Conservation (phyloP, 2,888 invertebrate species). For the Clitarchus hookeri region DNA sequence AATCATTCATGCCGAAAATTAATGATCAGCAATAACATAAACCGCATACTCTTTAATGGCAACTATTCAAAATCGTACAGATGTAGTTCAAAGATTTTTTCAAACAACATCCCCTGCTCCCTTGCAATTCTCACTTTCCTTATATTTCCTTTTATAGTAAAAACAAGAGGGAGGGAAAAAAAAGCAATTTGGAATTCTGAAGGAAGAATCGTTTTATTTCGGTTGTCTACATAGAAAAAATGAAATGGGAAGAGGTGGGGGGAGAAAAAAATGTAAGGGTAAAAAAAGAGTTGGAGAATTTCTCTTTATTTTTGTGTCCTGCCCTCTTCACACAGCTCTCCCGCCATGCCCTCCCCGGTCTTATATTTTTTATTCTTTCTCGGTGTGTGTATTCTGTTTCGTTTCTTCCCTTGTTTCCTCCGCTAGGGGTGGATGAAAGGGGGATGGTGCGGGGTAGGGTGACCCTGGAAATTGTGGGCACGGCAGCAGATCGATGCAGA, state of each 20-base stretch:
- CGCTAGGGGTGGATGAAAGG: background rate
- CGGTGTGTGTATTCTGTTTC: slow-evolving; percentile 30
- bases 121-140: background rate
- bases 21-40: background rate
- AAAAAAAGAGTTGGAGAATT: slow-evolving; percentile 26
- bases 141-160: background rate
- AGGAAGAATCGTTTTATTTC: slow-evolving; percentile 39
- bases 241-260: background rate
- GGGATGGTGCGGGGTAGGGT: background rate
- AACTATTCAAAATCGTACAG: background rate
- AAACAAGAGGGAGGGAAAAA: slow-evolving; percentile 30
- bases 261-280: background rate
- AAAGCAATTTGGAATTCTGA: slow-evolving; percentile 42
- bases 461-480: slow-evolving; percentile 27
- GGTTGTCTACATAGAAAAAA: slow-evolving; percentile 40
- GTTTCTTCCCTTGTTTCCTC: slow-evolving; percentile 34
- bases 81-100: slow-evolving; percentile 18
- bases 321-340: background rate
- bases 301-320: slow-evolving; percentile 31
- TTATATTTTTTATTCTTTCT: slow-evolving; percentile 30
- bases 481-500: slow-evolving; percentile 37
- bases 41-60: slow-evolving; percentile 19
- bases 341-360: background rate
- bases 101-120: background rate
- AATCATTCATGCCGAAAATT: too few species aligned